Percentiles rank a stretch among this genome's conserved stretches.
Evolutionary conservation across 92 coral and sea anemone genomes (phyloP).

Genomic region (Pocillopora grandis): DNA sequence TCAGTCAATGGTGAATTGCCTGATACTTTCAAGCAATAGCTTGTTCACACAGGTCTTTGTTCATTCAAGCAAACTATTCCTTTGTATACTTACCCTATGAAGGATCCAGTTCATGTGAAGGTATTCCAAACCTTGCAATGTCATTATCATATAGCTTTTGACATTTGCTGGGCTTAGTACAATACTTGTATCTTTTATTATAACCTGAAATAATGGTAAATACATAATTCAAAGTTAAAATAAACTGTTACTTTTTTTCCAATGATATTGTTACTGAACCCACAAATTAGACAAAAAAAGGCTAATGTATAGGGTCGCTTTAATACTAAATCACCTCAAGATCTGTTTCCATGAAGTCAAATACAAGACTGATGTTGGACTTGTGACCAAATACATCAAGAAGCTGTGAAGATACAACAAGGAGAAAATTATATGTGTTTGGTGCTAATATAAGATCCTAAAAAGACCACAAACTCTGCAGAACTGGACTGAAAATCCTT

Average conservation of each 20-base stretch:
- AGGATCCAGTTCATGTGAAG: constrained; percentile 96
- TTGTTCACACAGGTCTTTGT: no score
- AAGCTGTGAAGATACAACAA: constrained; percentile 56
- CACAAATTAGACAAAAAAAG: no score
- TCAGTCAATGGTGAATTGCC: no score
- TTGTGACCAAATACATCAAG: constrained; percentile 98
- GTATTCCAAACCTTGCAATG: constrained; percentile 93
- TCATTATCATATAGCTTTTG: constrained; percentile 92
- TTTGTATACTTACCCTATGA: constrained; percentile 69
- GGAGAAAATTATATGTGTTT: not conserved
- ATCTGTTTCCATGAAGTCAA: constrained; percentile 98
- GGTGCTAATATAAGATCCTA: not conserved
- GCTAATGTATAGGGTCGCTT: no score
- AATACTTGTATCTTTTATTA: constrained; percentile 88
- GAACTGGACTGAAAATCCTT: not conserved
- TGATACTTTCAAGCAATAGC: no score
- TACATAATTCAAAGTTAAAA: not conserved
- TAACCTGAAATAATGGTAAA: constrained; percentile 58
- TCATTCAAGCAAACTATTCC: no score
- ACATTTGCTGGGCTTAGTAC: constrained; percentile 90
- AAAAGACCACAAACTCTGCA: not conserved
- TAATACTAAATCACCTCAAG: constrained; percentile 64
- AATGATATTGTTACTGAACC: no score
- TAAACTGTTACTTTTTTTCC: no score
- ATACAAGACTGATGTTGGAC: constrained; percentile 94